These are phyloP conservation scores for Heterotilapia buettikoferi DNA, from an alignment of 2,113 vertebrate genomes.

Conservation along the genomic window DNA sequence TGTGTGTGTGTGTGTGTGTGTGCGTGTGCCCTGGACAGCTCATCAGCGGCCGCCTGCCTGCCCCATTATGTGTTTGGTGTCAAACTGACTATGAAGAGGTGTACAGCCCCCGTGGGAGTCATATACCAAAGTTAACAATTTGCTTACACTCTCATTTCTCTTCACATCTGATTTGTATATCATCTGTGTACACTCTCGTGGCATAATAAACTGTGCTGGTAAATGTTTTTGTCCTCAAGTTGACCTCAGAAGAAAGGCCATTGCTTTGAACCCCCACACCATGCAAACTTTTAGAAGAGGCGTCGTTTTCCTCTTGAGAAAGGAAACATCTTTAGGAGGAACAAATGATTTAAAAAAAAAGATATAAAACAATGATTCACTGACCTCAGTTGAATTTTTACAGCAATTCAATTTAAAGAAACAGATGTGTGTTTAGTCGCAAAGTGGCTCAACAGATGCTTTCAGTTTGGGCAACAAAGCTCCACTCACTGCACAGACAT, in stretches of 20 bases:
- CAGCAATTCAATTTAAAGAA: neutral
- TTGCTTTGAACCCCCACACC: neutral
- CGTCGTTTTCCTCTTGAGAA: neutral
- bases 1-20: neutral
- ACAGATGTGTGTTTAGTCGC: slow-evolving; percentile 32
- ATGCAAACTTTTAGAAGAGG: neutral
- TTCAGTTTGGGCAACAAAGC: neutral
- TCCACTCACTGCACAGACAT: neutral
- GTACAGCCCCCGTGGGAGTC: slow-evolving; percentile 21
- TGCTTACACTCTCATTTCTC: slow-evolving; percentile 23
- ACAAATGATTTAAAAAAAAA: neutral
- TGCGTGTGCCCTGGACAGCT: neutral
- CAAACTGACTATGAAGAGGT: slow-evolving; percentile 50
- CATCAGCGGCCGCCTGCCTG: neutral
- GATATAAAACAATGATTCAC: neutral
- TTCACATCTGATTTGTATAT: slow-evolving; percentile 21
- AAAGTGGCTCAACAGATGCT: slow-evolving; percentile 40
- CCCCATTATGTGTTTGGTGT: slow-evolving; percentile 33
- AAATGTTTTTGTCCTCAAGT: neutral
- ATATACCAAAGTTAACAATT: neutral
- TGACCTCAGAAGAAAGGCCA: neutral
- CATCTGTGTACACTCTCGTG: neutral
- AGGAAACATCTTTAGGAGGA: neutral
- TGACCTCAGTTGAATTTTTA: neutral
- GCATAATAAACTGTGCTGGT: neutral